Evolutionary conservation across 2,797 vertebrate genomes (phyloP), one percentile per base, ranked within the genome.

Genomic region (Notolepis coatsorum): DNA sequence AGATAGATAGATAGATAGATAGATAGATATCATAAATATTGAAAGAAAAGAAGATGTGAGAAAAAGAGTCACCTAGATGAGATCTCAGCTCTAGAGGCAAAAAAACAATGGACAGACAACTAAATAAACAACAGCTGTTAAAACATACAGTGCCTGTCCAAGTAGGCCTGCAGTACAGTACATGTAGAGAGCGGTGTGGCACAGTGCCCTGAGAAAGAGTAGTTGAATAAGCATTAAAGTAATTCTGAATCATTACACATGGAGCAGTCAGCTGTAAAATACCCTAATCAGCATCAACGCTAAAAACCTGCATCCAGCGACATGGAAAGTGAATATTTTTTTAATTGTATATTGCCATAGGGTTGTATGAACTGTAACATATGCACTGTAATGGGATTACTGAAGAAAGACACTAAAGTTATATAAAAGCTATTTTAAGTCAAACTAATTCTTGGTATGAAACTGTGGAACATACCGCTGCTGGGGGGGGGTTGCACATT

Each of bases 311-410:
- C 61, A 43, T 71, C 33, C 65, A 71, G 43, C 53, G 55, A 75
- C 54, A 60, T 53, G 59, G 70, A 82, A 82, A 53, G 42, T 65
- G 53, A 68, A 53, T 52, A 55, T 61, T 27, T 52, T 61, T 27
- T 52, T 68, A 65, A 80, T 61, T 46, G 49, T 61, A 15, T 56
- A 48, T 61, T 0, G 33, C 67, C 67, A 73, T 4, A 27, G 53
- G 62, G 65, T 48, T 51, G 79, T 61, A 24, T 51, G 49, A 52
- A 70, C 65, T 68, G 55, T 65, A 63, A 48, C 45, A 48, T n/a
- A 27, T 27, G 24, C 7, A 25, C 9, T 25, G 23, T 47, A 27
- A 47, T 47, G 24, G 18, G 3, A 5, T 20, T 18, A 21, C 8
- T 9, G 41, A 43, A 35, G 2, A 12, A 12, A 35, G 5, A 35